A percentile compares a stretch with the other conserved stretches of the same genome.
Conservation (phyloP, 2,888 invertebrate genomes). For the Physocephala rufipes region DNA sequence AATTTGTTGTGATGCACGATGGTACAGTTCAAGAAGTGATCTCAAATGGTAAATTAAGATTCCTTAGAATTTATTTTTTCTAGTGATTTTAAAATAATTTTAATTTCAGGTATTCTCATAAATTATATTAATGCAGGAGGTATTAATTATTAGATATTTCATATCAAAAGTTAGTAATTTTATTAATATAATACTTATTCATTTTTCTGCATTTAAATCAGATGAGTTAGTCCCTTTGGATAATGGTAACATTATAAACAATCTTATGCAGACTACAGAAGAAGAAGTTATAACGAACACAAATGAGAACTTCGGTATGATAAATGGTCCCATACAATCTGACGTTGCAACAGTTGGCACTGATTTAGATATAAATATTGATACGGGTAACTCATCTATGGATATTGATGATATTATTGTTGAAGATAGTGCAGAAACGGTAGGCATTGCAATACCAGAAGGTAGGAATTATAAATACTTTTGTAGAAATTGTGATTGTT, state of each 20-base stretch:
- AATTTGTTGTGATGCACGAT: slow-evolving; percentile 57
- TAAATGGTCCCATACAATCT: slow-evolving; percentile 4
- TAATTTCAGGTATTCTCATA: slow-evolving; percentile 53
- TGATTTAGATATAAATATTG: slow-evolving; percentile 8
- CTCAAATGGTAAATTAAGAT: slow-evolving; percentile 44
- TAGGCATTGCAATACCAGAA: slow-evolving; percentile 5
- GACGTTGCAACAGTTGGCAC: background rate
- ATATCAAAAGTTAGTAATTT: no score
- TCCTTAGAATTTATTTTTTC: background rate
- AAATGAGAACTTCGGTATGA: background rate
- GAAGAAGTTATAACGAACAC: background rate
- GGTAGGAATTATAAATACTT: slow-evolving; percentile 28
- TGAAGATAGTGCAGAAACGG: slow-evolving; percentile 44
- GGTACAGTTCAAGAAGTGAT: slow-evolving; percentile 56
- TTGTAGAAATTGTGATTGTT: background rate
- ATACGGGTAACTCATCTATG: slow-evolving; percentile 44
- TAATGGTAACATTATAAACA: slow-evolving; percentile 36
- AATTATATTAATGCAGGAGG: slow-evolving; percentile 55
- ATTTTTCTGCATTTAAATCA: background rate
- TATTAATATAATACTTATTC: background rate
- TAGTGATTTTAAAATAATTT: background rate
- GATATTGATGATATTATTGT: slow-evolving; percentile 55
- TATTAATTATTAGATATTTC: slow-evolving; percentile 6
- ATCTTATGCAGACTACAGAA: slow-evolving; percentile 11
- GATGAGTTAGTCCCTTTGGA: slow-evolving; percentile 40